These are phyloP conservation scores for Sminthurides aquaticus DNA, from an alignment of 2,888 invertebrate species.

Conservation along the genomic window DNA sequence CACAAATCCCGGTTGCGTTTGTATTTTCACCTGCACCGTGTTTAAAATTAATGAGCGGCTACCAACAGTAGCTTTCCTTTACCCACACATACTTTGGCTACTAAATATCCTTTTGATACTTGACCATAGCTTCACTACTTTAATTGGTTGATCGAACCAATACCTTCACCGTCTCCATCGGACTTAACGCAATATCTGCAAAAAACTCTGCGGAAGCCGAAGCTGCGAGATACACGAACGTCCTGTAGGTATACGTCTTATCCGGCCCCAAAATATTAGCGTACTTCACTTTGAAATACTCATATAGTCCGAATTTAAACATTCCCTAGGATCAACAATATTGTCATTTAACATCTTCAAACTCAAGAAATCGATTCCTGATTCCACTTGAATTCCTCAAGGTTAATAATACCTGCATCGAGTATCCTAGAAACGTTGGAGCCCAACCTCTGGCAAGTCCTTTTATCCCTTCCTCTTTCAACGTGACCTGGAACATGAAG, in stretches of 20 bases:
- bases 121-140: no score
- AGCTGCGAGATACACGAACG: slow-evolving; percentile 76
- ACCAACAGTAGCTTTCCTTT: not conserved
- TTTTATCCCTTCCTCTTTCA: slow-evolving; percentile 74
- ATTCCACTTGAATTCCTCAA: no score
- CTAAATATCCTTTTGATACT: no score
- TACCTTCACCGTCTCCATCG: slow-evolving; percentile 92
- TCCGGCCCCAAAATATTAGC: slow-evolving; percentile 78
- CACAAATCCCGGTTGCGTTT: slow-evolving; percentile 90
- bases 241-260: slow-evolving; percentile 77
- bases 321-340: slow-evolving; percentile 60
- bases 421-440: slow-evolving; percentile 93
- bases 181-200: slow-evolving; percentile 92
- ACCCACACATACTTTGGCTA: no score
- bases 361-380: not conserved
- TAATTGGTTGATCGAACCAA: no score
- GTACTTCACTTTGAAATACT: slow-evolving; percentile 88
- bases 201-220: slow-evolving; percentile 97
- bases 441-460: slow-evolving; percentile 94
- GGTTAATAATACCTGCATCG: slow-evolving; percentile 61
- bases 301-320: slow-evolving; percentile 97
- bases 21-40: slow-evolving; percentile 67
- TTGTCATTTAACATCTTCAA: not conserved
- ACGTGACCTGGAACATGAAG: slow-evolving; percentile 54
- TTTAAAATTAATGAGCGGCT: not conserved